Conservation (phyloP, 2,888 invertebrate genomes). For the Perithous albicinctus region DNA sequence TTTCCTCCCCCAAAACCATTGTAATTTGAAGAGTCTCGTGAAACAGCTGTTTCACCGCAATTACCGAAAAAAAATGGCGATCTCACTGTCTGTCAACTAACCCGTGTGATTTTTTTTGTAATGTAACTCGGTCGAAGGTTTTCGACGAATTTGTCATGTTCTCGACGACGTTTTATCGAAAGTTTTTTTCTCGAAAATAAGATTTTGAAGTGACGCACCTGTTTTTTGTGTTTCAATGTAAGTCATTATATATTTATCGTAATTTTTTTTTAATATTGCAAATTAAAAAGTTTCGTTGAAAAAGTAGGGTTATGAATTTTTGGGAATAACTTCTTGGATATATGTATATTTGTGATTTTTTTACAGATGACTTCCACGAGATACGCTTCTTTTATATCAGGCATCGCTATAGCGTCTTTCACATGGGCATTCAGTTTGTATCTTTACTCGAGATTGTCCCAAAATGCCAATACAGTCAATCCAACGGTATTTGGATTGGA, state of each 20-base stretch:
- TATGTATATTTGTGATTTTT: constrained; percentile 10
- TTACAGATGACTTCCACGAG: constrained; percentile 81
- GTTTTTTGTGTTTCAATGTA: constrained; percentile 19
- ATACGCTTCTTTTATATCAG: constrained; percentile 89
- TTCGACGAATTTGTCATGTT: constrained; percentile 49
- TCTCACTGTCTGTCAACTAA: constrained; percentile 28
- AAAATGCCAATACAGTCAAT: constrained; percentile 78
- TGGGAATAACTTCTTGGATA: too few relatives aligned
- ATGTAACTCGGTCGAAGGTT: constrained; percentile 30
- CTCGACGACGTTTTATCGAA: constrained; percentile 18
- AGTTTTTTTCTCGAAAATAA: background rate
- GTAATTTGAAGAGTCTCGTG: too few relatives aligned
- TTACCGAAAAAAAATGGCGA: constrained; percentile 58
- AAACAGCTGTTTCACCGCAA: constrained; percentile 54
- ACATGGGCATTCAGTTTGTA: constrained; percentile 91
- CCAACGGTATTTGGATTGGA: constrained; percentile 83
- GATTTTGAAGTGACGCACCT: background rate
- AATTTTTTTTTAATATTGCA: background rate
- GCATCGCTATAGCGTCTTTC: constrained; percentile 90
- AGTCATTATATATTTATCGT: constrained; percentile 21
- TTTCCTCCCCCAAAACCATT: background rate
- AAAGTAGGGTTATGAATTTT: too few relatives aligned
- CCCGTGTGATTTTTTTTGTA: constrained; percentile 16
- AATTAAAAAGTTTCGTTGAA: too few relatives aligned
- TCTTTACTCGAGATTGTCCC: constrained; percentile 88